These are phyloP conservation scores for Zonitis immaculata DNA, from an alignment of 2,888 invertebrate genomes.

Conservation along the genomic window DNA sequence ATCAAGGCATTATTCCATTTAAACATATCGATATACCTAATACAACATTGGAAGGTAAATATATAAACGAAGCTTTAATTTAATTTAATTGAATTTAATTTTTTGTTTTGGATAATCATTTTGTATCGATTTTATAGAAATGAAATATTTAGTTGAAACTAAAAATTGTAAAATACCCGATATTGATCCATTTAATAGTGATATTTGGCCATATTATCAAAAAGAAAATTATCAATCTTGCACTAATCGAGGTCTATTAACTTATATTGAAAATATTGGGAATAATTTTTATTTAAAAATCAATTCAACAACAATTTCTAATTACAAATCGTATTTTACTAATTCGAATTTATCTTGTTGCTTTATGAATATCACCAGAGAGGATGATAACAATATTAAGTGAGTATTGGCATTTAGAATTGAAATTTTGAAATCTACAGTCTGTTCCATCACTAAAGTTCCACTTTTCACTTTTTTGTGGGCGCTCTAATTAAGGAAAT, in stretches of 20 bases:
- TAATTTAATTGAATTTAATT: neutral
- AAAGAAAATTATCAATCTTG: slow-evolving; percentile 30
- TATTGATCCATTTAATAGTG: slow-evolving; percentile 32
- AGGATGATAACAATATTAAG: slow-evolving; percentile 8
- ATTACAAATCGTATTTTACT: slow-evolving; percentile 5
- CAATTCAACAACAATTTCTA: slow-evolving; percentile 23
- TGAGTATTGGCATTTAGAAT: neutral
- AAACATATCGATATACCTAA: slow-evolving; percentile 4
- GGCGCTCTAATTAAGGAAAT: too few species aligned
- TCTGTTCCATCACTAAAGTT: too few species aligned
- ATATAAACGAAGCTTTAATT: too few species aligned
- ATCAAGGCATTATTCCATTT: slow-evolving; percentile 10
- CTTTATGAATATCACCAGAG: slow-evolving; percentile 13
- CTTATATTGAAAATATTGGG: slow-evolving; percentile 29
- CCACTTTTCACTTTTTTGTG: too few species aligned
- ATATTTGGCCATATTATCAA: slow-evolving; percentile 28
- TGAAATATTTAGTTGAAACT: slow-evolving; percentile 31
- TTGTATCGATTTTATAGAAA: too few species aligned
- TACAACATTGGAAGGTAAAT: slow-evolving; percentile 7
- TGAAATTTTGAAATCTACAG: too few species aligned
- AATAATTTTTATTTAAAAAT: slow-evolving; percentile 28
- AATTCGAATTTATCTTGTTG: slow-evolving; percentile 9
- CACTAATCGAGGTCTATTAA: slow-evolving; percentile 27
- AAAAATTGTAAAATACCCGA: slow-evolving; percentile 35
- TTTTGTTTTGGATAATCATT: too few species aligned